Percentiles rank a stretch among this genome's conserved stretches.
These are phyloP conservation scores for Narcine bancroftii DNA, from an alignment of 2,113 vertebrate genomes.

Conservation along the genomic window DNA sequence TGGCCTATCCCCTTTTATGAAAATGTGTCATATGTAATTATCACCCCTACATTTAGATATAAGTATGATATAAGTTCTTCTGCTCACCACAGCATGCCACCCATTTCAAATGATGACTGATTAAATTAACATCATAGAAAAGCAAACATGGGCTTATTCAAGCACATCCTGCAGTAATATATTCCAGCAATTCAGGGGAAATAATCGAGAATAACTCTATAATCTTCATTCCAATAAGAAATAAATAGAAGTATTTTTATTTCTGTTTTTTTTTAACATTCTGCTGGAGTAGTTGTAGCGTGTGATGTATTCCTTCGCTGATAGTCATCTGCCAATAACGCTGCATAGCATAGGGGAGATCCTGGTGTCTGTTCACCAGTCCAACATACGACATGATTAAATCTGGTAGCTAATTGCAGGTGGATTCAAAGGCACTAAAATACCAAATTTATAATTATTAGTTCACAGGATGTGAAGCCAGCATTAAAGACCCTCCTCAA, in stretches of 20 bases:
- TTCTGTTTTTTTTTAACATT: background rate
- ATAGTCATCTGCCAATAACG: background rate
- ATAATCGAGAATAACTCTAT: background rate
- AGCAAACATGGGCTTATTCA: conserved; percentile 1
- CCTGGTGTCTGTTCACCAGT: background rate
- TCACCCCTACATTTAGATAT: background rate
- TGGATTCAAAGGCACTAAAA: background rate
- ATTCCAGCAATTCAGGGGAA: background rate
- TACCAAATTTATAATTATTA: background rate
- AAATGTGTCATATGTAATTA: background rate
- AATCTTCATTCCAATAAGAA: background rate
- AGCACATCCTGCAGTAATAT: background rate
- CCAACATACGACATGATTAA: background rate
- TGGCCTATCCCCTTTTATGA: no score
- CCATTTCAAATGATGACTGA: background rate
- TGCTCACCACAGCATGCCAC: background rate
- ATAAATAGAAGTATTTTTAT: background rate
- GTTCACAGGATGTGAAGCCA: no score
- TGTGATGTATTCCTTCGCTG: background rate
- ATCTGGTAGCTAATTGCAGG: background rate
- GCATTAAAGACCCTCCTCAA: no score
- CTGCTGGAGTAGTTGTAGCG: no score
- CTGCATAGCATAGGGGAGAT: background rate
- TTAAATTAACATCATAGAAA: background rate
- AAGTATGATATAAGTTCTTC: background rate